Evolutionary conservation across 2,888 invertebrate species (phyloP).

Genomic region (Hypselothyrea guttata): DNA sequence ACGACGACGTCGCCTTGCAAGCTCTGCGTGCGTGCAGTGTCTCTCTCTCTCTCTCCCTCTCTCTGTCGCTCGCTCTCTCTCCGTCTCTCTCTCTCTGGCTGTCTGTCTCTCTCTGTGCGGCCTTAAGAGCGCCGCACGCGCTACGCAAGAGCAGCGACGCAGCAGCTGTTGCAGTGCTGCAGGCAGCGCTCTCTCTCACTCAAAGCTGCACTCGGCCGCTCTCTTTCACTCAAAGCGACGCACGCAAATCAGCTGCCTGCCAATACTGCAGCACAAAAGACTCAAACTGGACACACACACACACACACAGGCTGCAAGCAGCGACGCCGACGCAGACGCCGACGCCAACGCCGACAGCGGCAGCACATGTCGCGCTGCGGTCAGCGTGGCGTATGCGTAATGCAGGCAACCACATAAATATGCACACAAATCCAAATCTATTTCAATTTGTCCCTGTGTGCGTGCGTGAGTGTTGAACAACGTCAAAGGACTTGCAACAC

Average conservation of each 20-base stretch:
- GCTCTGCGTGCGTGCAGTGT: constrained; percentile 48
- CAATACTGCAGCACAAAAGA: background rate
- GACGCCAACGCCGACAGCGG: constrained; percentile 4
- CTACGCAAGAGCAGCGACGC: constrained; percentile 63
- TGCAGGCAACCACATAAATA: constrained; percentile 12
- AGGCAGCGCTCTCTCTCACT: constrained; percentile 18
- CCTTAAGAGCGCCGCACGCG: constrained; percentile 73
- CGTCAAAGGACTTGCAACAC: background rate
- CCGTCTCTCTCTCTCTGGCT: too few species aligned
- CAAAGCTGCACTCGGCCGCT: background rate
- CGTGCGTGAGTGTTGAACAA: background rate
- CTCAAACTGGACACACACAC: too few species aligned
- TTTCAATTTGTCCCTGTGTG: background rate
- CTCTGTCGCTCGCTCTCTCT: constrained; percentile 1
- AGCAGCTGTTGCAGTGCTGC: constrained; percentile 41
- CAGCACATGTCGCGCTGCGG: constrained; percentile 42
- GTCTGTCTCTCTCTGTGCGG: constrained; percentile 27
- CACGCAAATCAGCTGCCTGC: constrained; percentile 61
- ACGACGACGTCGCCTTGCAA: constrained; percentile 36
- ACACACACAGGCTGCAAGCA: constrained; percentile 1
- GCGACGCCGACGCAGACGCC: too few species aligned
- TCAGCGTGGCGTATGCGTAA: constrained; percentile 73
- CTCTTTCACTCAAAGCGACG: constrained; percentile 30
- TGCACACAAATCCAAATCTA: background rate
- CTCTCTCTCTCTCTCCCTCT: constrained; percentile 7